phyloP scores from a whole-genome alignment of 1,140 invertebrate species.

The Drosophila persimilis region DNA sequence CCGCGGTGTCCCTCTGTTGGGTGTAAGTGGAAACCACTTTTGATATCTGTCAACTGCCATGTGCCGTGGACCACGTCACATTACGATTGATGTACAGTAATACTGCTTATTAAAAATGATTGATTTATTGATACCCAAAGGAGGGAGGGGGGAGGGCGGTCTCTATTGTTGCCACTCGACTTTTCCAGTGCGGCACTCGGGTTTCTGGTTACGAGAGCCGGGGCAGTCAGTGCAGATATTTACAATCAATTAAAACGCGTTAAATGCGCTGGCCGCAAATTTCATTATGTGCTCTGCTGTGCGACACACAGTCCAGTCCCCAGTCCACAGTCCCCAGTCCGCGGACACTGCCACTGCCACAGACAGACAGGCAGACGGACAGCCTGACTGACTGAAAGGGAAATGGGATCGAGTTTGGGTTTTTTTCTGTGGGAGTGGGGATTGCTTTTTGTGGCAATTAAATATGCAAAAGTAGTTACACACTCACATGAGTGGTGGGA shows the following conservation, averaged over 20 bases:
- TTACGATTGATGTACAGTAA: conserved; percentile 3
- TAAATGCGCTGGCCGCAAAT: conserved; percentile 72
- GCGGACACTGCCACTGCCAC: too few relatives aligned
- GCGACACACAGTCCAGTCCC: conserved; percentile 25
- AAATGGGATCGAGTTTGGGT: conserved; percentile 21
- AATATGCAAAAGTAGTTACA: conserved; percentile 76
- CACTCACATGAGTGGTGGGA: not conserved
- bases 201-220: conserved; percentile 13
- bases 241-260: conserved; percentile 78
- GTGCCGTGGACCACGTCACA: too few relatives aligned
- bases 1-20: too few relatives aligned
- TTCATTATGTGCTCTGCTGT: conserved; percentile 58
- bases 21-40: too few relatives aligned
- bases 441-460: conserved; percentile 72
- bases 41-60: too few relatives aligned
- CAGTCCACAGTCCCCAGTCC: not conserved
- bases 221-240: conserved; percentile 66
- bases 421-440: conserved; percentile 50
- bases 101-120: conserved; percentile 19
- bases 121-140: conserved; percentile 19
- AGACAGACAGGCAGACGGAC: not conserved
- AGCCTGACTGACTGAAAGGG: conserved; percentile 26
- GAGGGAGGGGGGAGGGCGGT: not conserved
- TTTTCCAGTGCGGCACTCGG: not conserved
- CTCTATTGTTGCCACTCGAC: not conserved